Evolutionary conservation across 2,113 vertebrate genomes (phyloP).

Genomic region (Larimichthys polyactis): DNA sequence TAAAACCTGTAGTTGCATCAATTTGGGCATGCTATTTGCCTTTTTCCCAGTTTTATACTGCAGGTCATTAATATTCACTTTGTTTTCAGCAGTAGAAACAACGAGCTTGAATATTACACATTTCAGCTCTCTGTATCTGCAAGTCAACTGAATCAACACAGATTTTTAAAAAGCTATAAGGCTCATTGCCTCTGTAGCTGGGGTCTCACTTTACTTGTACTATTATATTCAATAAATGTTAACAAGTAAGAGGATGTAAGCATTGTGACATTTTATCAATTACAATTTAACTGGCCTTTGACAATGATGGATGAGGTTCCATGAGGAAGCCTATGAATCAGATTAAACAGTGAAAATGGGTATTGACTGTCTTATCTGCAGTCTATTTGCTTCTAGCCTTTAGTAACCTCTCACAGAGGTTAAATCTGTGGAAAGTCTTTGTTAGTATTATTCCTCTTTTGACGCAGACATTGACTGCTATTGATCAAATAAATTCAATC

Average conservation of each 20-base stretch:
- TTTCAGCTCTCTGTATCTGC: slow-evolving; percentile 32
- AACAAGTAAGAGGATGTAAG: slow-evolving; percentile 54
- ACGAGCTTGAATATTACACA: slow-evolving; percentile 8
- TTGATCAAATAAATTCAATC: background rate
- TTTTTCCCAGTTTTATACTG: background rate
- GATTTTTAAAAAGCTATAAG: slow-evolving; percentile 11
- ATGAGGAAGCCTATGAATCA: slow-evolving; percentile 57
- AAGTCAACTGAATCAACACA: slow-evolving; percentile 6
- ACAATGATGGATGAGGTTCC: slow-evolving; percentile 69
- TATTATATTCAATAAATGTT: slow-evolving; percentile 43
- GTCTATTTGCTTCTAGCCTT: slow-evolving; percentile 54
- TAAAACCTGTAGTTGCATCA: background rate
- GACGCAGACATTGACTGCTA: slow-evolving; percentile 9
- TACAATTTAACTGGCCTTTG: slow-evolving; percentile 55
- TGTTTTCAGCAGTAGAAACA: slow-evolving; percentile 17
- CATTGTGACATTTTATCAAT: slow-evolving; percentile 58
- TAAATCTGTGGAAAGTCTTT: slow-evolving; percentile 39
- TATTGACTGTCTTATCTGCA: slow-evolving; percentile 62
- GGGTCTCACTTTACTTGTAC: background rate
- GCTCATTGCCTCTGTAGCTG: slow-evolving; percentile 14
- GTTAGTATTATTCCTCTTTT: slow-evolving; percentile 15
- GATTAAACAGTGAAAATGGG: slow-evolving; percentile 64
- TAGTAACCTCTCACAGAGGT: slow-evolving; percentile 20
- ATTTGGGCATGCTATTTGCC: background rate
- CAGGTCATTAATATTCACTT: slow-evolving; percentile 26